These are phyloP conservation scores for Pseudomyrmex cubaensis DNA, from an alignment of 1,140 invertebrate genomes.

Conservation along the genomic window DNA sequence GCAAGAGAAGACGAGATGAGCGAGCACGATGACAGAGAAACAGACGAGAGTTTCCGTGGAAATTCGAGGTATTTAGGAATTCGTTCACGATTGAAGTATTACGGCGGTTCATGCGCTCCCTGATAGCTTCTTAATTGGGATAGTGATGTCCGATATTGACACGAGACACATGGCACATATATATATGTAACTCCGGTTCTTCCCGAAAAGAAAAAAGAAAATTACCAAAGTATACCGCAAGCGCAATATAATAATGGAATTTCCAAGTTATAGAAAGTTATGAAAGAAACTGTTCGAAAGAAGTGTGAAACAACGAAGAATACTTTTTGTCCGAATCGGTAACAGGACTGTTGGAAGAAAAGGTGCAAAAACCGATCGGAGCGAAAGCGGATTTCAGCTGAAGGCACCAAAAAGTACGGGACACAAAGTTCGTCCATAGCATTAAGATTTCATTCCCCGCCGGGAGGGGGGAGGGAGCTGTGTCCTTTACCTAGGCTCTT, in stretches of 20 bases:
- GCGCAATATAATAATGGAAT: background rate
- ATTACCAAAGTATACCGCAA: no score
- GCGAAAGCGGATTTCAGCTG: background rate
- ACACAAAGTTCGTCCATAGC: constrained; percentile 30
- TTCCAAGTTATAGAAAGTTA: no score
- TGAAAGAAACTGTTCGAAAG: background rate
- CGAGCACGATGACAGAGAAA: background rate
- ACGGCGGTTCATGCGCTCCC: background rate
- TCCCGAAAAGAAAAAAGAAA: background rate
- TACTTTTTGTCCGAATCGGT: background rate
- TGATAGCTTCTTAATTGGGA: constrained; percentile 2
- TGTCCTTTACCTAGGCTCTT: constrained; percentile 78
- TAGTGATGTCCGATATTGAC: background rate
- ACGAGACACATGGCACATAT: background rate
- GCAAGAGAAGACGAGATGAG: background rate
- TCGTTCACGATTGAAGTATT: constrained; percentile 14
- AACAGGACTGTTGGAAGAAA: background rate
- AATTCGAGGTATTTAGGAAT: constrained; percentile 26
- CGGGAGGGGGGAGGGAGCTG: background rate
- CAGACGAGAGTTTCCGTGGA: background rate
- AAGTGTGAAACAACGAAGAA: background rate
- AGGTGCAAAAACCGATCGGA: background rate
- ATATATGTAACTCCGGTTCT: background rate
- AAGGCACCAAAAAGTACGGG: background rate
- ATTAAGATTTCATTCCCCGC: constrained; percentile 14